phyloP scores from a whole-genome alignment of 1,140 invertebrate species.

The Antheraea mylitta region DNA sequence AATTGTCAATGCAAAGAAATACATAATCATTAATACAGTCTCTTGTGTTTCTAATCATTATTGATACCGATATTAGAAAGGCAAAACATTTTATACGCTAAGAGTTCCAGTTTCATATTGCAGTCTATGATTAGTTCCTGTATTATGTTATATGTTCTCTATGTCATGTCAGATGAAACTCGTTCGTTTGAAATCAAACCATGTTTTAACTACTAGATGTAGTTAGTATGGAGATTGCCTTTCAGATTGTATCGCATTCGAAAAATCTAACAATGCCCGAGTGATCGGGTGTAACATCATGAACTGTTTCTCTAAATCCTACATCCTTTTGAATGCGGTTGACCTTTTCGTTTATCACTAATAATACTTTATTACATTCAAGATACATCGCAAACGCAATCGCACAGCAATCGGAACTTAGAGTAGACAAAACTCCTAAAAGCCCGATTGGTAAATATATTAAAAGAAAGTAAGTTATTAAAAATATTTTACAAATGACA shows the following conservation, averaged over 20 bases:
- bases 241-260: slow-evolving; percentile 21
- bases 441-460: background rate
- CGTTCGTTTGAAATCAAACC: background rate
- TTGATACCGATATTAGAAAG: slow-evolving; percentile 49
- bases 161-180: too few relatives aligned
- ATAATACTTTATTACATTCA: background rate
- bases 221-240: slow-evolving; percentile 1
- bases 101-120: slow-evolving; percentile 21
- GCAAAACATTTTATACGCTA: slow-evolving; percentile 38
- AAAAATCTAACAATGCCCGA: slow-evolving; percentile 8
- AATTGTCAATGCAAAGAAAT: too few relatives aligned
- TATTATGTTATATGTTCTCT: background rate
- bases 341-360: background rate
- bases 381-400: slow-evolving; percentile 53
- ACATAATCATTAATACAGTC: slow-evolving; percentile 1
- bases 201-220: background rate
- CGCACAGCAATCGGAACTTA: slow-evolving; percentile 42
- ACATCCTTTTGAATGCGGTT: background rate
- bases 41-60: slow-evolving; percentile 15
- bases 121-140: slow-evolving; percentile 18
- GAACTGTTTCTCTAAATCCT: background rate
- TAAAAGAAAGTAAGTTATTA: slow-evolving; percentile 15
- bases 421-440: background rate
- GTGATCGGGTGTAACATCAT: background rate
- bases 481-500: slow-evolving; percentile 4